These are phyloP conservation scores for Pangasianodon gigas DNA, from an alignment of 2,113 vertebrate species.

Conservation along the genomic window DNA sequence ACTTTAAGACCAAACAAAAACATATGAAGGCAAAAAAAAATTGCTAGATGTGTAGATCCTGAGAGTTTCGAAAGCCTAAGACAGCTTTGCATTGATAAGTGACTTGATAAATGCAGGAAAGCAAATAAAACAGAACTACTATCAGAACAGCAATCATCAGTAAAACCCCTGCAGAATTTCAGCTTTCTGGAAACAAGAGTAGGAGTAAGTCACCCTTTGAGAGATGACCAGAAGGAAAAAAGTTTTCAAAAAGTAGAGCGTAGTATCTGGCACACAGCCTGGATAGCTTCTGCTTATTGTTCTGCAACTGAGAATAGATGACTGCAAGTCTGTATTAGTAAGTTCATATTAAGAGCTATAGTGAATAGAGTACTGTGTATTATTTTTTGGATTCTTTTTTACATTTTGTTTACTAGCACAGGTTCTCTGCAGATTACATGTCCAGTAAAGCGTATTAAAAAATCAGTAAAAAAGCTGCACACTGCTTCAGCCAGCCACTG, in stretches of 20 bases:
- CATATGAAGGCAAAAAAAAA: neutral
- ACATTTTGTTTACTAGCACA: neutral
- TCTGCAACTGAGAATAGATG: neutral
- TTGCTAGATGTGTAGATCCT: neutral
- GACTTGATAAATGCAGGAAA: neutral
- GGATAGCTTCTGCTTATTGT: neutral
- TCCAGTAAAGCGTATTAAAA: neutral
- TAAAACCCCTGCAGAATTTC: neutral
- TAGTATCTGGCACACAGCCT: neutral
- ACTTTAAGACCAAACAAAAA: neutral
- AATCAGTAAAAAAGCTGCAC: neutral
- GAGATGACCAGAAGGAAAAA: conserved; percentile 9
- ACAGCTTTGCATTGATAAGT: neutral
- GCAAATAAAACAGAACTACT: neutral
- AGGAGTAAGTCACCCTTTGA: neutral
- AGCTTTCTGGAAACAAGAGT: conserved; percentile 7
- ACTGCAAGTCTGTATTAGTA: neutral
- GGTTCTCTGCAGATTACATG: neutral
- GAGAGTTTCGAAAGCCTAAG: neutral
- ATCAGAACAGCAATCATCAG: conserved; percentile 8
- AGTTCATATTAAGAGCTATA: neutral
- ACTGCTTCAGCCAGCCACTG: neutral
- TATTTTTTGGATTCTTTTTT: neutral
- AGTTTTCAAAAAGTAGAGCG: neutral
- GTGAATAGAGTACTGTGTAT: neutral